A percentile compares a stretch with the other conserved stretches of the same genome.
Conservation (phyloP, 2,888 invertebrate species). For the Molanna angustata region DNA sequence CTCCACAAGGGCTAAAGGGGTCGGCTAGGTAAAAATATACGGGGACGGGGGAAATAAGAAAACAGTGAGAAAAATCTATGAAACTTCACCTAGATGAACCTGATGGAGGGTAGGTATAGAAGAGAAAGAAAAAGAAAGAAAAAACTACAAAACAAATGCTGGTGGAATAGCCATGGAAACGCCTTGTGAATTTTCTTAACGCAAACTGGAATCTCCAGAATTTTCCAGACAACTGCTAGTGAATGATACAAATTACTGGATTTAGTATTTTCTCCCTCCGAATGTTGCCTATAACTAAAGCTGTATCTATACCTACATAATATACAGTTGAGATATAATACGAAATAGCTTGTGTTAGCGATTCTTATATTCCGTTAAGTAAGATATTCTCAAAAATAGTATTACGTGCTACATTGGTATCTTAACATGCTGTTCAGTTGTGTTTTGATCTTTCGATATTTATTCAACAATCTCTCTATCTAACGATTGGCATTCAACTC, state of each 20-base stretch:
- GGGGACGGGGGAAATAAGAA: constrained; percentile 8
- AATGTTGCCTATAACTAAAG: background rate
- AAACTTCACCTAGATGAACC: constrained; percentile 14
- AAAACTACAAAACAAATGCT: background rate
- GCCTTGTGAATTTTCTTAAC: constrained; percentile 21
- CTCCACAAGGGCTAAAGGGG: background rate
- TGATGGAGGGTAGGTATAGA: background rate
- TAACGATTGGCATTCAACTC: no score
- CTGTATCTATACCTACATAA: no score
- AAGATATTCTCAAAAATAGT: constrained; percentile 16
- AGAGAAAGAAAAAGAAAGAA: background rate
- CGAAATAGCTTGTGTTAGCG: constrained; percentile 4
- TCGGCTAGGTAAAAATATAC: constrained; percentile 8
- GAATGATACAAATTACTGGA: constrained; percentile 20
- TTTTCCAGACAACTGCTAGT: constrained; percentile 17
- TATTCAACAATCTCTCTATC: no score
- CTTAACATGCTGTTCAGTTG: no score
- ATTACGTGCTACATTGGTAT: no score
- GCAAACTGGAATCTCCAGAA: constrained; percentile 16
- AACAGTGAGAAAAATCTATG: constrained; percentile 13
- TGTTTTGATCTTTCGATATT: no score
- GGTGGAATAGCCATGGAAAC: constrained; percentile 6
- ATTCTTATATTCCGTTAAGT: constrained; percentile 13
- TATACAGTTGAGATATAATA: background rate
- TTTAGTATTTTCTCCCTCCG: constrained; percentile 9